Percentiles rank a stretch among this genome's conserved stretches.
These are phyloP conservation scores for Caretta caretta DNA, from an alignment of 2,113 vertebrate genomes.

Conservation along the genomic window DNA sequence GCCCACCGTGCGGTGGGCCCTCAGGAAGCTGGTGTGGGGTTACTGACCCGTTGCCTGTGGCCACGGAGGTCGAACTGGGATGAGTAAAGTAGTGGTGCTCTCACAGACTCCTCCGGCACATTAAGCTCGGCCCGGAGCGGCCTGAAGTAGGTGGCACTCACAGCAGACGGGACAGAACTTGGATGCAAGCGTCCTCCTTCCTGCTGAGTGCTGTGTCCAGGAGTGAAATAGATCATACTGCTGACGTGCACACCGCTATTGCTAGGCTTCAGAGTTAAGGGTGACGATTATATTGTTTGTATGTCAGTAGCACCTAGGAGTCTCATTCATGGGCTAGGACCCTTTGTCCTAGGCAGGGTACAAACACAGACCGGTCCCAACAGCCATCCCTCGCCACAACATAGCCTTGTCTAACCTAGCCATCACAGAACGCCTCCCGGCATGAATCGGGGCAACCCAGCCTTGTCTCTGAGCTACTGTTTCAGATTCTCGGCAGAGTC, in stretches of 20 bases:
- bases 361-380: background rate
- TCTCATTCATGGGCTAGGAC: no score
- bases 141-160: accelerated
- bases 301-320: background rate
- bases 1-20: background rate
- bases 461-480: background rate
- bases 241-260: background rate
- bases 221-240: no score
- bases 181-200: accelerated
- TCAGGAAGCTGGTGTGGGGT: accelerated
- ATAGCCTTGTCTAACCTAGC: background rate
- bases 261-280: background rate
- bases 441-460: accelerated
- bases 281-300: background rate
- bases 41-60: no score
- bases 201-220: background rate
- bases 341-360: no score
- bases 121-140: background rate
- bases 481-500: background rate
- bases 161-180: background rate
- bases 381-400: background rate
- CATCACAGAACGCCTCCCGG: background rate
- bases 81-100: background rate
- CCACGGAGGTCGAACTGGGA: background rate
- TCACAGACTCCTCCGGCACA: background rate